Evolutionary conservation across 2,113 vertebrate species (phyloP).

Genomic region (Gnathonemus longibarbis): DNA sequence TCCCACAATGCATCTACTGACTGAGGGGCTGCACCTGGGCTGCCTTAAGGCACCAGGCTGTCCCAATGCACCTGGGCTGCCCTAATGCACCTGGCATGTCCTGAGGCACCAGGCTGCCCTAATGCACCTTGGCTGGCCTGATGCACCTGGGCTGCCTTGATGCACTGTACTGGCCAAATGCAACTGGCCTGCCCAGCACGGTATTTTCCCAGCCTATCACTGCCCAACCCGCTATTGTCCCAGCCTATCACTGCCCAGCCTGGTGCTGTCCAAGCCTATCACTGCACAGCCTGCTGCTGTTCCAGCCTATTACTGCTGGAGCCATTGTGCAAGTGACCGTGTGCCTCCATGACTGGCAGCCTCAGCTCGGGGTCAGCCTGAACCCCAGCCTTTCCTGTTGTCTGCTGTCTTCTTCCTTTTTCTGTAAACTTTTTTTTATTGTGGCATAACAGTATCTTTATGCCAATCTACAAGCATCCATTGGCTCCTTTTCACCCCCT

Average conservation of each 20-base stretch:
- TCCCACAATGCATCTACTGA: background rate
- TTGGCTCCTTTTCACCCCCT: background rate
- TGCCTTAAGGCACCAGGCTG: background rate
- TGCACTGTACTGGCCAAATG: background rate
- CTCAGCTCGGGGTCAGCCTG: background rate
- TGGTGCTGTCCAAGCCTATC: too few relatives aligned
- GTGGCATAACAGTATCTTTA: background rate
- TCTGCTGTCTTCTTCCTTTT: background rate
- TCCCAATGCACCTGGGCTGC: background rate
- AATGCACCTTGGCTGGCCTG: background rate
- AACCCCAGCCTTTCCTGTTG: background rate
- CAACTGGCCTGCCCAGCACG: background rate
- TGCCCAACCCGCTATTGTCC: too few relatives aligned
- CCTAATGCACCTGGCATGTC: background rate
- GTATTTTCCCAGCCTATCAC: too few relatives aligned
- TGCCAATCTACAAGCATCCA: background rate
- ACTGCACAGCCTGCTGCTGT: background rate
- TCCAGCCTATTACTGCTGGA: background rate
- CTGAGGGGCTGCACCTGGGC: background rate
- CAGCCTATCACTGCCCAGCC: too few relatives aligned
- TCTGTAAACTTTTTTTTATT: background rate
- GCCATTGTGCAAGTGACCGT: background rate
- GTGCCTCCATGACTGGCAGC: background rate
- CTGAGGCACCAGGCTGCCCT: background rate
- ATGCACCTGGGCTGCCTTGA: background rate